Base-by-base conservation (phyloP, 2,797 vertebrate genomes). In the Pelobates cultripes region DNA sequence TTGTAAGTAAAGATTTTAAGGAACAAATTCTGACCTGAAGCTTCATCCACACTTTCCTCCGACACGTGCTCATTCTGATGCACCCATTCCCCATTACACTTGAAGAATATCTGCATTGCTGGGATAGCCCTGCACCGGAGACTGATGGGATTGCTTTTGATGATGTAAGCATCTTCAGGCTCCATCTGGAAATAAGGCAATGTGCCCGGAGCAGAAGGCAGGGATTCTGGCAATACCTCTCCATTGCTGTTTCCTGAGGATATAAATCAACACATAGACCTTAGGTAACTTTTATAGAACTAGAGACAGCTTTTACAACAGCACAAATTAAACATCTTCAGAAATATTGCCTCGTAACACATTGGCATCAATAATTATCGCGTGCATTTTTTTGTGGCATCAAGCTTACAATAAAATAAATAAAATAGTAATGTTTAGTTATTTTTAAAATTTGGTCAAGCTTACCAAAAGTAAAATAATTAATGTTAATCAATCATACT, bases 11-110 rank as follows among this genome's bases (percentile, higher is more conserved):
- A 7, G 28, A 14, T 64, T 8, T 40, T 28, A 14, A 14, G 14
- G 5, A 70, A 43, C 2, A 3, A 40, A 9, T 10, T 70, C 92
- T 93, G 90, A 99, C 98, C 98, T 42, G 96, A 97, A 81, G 90
- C 91, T 88, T 96, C 92, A 14, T 98, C 97, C 85, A 96, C 93
- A 77, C 94, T 96, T 84, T 99, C 98, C 61, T 95, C 96, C 4
- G 96, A 95, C 45, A 94, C 88, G 51, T 99, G 98, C 75, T 98
- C 95, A 2, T 96, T 97, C 86, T 99, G 98, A 80, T 99, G 98
- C 45, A 99, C 97, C 98, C 98, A 99, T 68, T 99, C 98, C 0
- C 98, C 98, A 0, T 99, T 99, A 91, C 98, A 99, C 86, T 99
- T 99, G 92, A 99, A 99, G 94, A 99, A 99, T 85, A 99, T 99